phyloP scores from a whole-genome alignment of 2,113 vertebrate species.

The Colius striatus region DNA sequence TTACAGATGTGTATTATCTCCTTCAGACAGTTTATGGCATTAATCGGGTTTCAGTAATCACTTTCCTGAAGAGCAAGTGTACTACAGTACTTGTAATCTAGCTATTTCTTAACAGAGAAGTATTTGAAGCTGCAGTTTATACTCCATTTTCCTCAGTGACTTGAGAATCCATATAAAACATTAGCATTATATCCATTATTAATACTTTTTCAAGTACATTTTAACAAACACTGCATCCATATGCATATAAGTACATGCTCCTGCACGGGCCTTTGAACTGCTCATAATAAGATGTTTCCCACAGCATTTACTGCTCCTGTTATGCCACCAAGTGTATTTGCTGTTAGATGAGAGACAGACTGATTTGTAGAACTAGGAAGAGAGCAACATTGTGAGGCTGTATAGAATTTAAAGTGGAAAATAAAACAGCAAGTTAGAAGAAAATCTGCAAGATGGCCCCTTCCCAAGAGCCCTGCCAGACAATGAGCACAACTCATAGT shows the following conservation, averaged over 20 bases:
- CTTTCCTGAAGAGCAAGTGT: neutral
- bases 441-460: neutral
- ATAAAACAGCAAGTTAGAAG: rapidly evolving
- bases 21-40: neutral
- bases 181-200: conserved; percentile 23
- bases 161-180: neutral
- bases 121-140: neutral
- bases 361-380: neutral
- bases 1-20: neutral
- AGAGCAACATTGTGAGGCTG: neutral
- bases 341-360: neutral
- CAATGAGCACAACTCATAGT: neutral
- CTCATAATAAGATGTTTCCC: neutral
- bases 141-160: neutral
- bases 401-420: neutral
- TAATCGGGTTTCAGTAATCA: neutral
- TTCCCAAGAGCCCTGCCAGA: neutral
- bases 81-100: neutral
- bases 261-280: neutral
- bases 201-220: neutral
- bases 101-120: neutral
- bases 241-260: neutral
- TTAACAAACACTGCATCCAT: neutral
- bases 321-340: neutral
- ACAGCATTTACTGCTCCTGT: neutral